A percentile compares a stretch with the other conserved stretches of the same genome.
Evolutionary conservation across 2,797 vertebrate genomes (phyloP).

Genomic region (Neosilurus hyrtlii): DNA sequence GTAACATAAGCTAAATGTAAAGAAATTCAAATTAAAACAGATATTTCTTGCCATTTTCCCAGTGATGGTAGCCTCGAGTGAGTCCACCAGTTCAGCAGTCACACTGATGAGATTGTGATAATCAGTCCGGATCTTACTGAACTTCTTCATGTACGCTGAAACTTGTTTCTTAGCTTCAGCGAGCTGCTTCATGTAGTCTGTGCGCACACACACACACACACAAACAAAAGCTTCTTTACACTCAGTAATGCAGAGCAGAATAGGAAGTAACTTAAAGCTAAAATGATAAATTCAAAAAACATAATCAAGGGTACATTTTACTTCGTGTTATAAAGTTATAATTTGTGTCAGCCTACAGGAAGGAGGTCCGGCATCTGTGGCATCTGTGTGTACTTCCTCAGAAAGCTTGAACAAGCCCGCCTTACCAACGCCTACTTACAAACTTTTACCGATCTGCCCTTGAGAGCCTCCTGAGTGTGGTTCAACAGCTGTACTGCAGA

Average conservation of each 20-base stretch:
- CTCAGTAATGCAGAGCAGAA: background rate
- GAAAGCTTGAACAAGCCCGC: too few relatives aligned
- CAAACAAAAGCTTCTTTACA: background rate
- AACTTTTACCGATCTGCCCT: too few relatives aligned
- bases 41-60: conserved; percentile 86
- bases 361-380: too few relatives aligned
- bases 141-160: conserved; percentile 73
- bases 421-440: too few relatives aligned
- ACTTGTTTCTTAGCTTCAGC: conserved; percentile 79
- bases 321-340: background rate
- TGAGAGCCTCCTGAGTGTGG: too few relatives aligned
- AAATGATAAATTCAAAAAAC: too few relatives aligned
- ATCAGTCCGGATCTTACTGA: conserved; percentile 83
- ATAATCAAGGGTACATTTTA: background rate
- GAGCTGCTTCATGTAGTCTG: conserved; percentile 72
- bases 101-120: conserved; percentile 89
- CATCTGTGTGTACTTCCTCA: too few relatives aligned
- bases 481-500: too few relatives aligned
- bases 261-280: background rate
- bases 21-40: background rate
- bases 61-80: conserved; percentile 85
- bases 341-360: too few relatives aligned
- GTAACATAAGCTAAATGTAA: background rate
- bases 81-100: conserved; percentile 91
- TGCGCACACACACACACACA: conserved; percentile 27